Percentiles rank a stretch among this genome's conserved stretches.
Evolutionary conservation across 2,888 invertebrate species (phyloP).

Genomic region (Lasioglossum villosulum): DNA sequence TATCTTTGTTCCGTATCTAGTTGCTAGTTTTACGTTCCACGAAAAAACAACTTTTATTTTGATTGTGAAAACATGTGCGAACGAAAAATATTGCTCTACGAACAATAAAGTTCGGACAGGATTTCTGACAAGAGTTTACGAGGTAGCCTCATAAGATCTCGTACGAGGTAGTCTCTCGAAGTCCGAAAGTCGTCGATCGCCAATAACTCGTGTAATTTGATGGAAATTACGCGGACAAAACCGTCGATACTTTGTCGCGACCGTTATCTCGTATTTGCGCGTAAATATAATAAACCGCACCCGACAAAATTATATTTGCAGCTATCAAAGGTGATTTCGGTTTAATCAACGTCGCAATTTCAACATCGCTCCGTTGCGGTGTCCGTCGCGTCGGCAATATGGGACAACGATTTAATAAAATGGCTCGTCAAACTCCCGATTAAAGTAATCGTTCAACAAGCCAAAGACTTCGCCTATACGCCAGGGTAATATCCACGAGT

Average conservation of each 20-base stretch:
- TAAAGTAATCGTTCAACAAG: background rate
- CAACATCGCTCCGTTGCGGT: conserved; percentile 22
- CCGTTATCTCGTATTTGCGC: conserved; percentile 28
- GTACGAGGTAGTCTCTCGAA: background rate
- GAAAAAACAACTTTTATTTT: background rate
- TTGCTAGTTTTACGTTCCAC: background rate
- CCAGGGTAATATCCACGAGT: background rate
- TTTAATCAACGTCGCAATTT: conserved; percentile 45
- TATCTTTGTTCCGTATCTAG: background rate
- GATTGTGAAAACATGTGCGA: background rate
- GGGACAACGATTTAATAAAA: conserved; percentile 3
- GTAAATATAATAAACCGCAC: conserved; percentile 47
- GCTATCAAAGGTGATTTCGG: conserved; percentile 40
- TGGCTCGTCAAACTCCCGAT: background rate
- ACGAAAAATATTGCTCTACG: background rate
- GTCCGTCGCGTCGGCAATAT: background rate
- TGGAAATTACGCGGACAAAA: background rate
- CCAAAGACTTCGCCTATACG: background rate
- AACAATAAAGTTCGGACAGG: background rate
- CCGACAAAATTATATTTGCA: conserved; percentile 40
- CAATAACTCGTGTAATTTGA: conserved; percentile 17
- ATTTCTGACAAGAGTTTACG: background rate
- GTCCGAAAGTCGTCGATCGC: background rate
- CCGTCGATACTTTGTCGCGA: conserved; percentile 18
- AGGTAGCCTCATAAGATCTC: too few species aligned